Conservation (phyloP, 2,797 vertebrate genomes). For the Tiaroga cobitis region DNA sequence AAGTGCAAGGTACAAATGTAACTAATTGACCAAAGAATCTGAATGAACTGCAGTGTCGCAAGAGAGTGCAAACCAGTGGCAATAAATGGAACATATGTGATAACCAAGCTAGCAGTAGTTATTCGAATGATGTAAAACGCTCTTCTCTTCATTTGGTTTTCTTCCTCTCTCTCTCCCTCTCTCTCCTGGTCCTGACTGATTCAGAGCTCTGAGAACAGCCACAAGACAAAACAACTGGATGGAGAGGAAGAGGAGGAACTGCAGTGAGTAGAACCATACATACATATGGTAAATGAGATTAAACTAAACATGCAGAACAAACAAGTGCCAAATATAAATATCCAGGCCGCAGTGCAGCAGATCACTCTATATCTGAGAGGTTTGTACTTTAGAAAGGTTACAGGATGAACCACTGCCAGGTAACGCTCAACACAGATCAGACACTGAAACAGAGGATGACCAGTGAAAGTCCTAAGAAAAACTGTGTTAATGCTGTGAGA, state of each 20-base stretch:
- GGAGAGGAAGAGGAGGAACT: conserved; percentile 16
- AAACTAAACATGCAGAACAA: neutral
- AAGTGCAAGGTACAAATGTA: neutral
- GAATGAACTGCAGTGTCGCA: neutral
- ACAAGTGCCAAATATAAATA: neutral
- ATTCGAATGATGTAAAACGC: conserved; percentile 62
- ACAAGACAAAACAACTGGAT: conserved; percentile 4
- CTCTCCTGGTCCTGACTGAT: conserved; percentile 41
- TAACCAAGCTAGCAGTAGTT: conserved; percentile 3
- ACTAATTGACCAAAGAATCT: neutral
- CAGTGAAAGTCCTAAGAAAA: neutral
- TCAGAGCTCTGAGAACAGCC: conserved; percentile 31
- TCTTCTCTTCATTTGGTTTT: conserved; percentile 58
- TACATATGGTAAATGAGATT: neutral
- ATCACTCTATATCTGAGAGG: conserved; percentile 4
- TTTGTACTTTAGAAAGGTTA: neutral
- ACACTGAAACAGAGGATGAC: neutral
- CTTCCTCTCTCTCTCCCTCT: conserved; percentile 33
- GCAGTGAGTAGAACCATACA: neutral
- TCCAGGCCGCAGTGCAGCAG: neutral
- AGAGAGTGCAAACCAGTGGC: neutral
- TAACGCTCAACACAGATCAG: neutral
- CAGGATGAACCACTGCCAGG: conserved; percentile 6
- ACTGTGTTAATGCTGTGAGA: neutral
- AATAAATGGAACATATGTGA: conserved; percentile 21